Percentiles rank a stretch among this genome's conserved stretches.
Evolutionary conservation across 2,888 invertebrate species (phyloP).

Genomic region (Ichneumon xanthorius): DNA sequence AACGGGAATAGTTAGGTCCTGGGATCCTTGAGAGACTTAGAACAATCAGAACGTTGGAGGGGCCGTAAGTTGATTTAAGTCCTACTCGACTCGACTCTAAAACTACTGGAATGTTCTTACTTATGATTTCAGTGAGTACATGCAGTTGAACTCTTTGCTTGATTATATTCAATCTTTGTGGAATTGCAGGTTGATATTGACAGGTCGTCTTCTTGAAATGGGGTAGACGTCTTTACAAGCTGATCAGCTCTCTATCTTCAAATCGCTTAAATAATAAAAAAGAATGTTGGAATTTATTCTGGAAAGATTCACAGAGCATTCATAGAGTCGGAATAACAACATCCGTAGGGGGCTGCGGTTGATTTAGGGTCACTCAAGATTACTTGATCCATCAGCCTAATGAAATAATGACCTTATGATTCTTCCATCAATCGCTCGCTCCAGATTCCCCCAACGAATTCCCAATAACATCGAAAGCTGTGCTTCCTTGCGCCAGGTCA

Average conservation of each 20-base stretch:
- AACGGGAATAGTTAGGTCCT: not conserved
- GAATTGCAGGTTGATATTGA: too few relatives aligned
- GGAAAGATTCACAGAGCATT: not conserved
- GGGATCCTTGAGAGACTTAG: not conserved
- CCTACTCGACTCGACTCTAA: too few relatives aligned
- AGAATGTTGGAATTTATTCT: not conserved
- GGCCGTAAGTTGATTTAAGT: too few relatives aligned
- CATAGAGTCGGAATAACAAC: not conserved
- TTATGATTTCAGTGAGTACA: too few relatives aligned
- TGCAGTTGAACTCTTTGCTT: too few relatives aligned
- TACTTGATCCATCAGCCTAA: not conserved
- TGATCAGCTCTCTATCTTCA: not conserved
- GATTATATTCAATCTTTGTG: too few relatives aligned
- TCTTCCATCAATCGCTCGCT: not conserved
- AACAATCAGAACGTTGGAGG: not conserved
- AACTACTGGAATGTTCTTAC: too few relatives aligned
- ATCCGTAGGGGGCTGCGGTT: not conserved
- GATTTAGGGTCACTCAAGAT: not conserved
- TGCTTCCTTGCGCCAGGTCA: constrained; percentile 57
- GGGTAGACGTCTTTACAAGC: too few relatives aligned
- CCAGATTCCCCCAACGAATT: constrained; percentile 25
- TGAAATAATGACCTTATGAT: constrained; percentile 39
- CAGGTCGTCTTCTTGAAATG: too few relatives aligned
- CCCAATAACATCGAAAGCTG: constrained; percentile 40
- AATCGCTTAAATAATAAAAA: not conserved